Evolutionary conservation across 2,797 vertebrate species (phyloP).

Genomic region (Galagoides demidoff): DNA sequence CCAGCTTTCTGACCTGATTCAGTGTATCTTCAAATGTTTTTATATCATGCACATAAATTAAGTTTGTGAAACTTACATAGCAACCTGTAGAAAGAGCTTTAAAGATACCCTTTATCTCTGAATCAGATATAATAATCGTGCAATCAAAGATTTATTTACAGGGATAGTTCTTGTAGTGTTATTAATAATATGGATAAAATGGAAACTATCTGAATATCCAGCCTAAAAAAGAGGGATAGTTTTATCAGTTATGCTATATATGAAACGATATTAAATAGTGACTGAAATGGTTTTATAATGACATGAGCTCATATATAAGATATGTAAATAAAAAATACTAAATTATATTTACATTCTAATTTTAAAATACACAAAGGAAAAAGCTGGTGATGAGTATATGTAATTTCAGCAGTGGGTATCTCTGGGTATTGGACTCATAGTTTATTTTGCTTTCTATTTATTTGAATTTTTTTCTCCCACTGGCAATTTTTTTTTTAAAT

Average conservation of each 20-base stretch:
- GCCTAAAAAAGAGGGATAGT: not conserved
- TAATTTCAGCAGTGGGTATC: conserved; percentile 24
- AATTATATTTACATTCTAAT: conserved; percentile 22
- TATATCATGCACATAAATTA: conserved; percentile 1
- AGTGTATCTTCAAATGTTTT: not conserved
- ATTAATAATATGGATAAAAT: conserved; percentile 19
- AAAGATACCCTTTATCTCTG: not conserved
- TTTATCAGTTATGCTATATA: not conserved
- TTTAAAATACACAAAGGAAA: conserved; percentile 6
- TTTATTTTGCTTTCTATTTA: not conserved
- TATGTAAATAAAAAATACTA: not conserved
- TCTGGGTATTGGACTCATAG: not conserved
- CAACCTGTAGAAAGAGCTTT: not conserved
- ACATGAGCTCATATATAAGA: not conserved
- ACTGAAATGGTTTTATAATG: conserved; percentile 12
- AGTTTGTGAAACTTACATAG: not conserved
- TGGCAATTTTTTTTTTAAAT: not conserved
- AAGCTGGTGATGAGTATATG: not conserved
- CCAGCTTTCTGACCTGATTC: not conserved
- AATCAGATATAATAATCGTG: not conserved
- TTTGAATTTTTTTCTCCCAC: not conserved
- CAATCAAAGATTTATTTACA: conserved; percentile 41
- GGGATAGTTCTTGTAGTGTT: not conserved
- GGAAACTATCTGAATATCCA: conserved; percentile 11
- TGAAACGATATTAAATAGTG: not conserved